Evolutionary conservation across 2,113 vertebrate genomes (phyloP).

Genomic region (Strix aluco): DNA sequence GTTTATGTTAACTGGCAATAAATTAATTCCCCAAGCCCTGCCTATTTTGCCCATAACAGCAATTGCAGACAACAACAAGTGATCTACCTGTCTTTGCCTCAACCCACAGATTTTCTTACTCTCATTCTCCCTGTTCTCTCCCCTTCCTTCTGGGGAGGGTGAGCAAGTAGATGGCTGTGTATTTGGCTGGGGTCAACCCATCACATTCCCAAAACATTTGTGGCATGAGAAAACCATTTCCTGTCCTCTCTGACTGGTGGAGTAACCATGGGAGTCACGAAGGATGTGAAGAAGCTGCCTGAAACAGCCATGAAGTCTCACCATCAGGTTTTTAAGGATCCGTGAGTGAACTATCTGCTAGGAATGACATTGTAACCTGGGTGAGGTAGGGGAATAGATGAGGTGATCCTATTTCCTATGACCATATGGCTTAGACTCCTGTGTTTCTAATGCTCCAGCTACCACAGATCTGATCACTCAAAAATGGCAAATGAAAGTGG

Average conservation of each 20-base stretch:
- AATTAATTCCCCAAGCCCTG: background rate
- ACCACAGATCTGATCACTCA: background rate
- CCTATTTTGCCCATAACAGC: background rate
- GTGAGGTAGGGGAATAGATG: background rate
- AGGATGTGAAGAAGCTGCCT: background rate
- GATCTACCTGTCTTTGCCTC: background rate
- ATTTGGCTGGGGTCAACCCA: background rate
- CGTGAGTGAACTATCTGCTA: fast-evolving
- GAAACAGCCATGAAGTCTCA: background rate
- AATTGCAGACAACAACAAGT: background rate
- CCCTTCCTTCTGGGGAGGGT: background rate
- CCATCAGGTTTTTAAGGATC: background rate
- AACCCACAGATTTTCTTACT: background rate
- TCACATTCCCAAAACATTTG: background rate
- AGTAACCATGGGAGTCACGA: background rate
- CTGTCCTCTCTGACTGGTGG: background rate
- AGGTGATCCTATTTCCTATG: background rate
- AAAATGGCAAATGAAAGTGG: background rate
- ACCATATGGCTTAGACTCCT: background rate
- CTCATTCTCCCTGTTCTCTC: background rate
- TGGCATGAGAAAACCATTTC: background rate
- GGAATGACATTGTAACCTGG: background rate
- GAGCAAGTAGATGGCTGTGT: background rate
- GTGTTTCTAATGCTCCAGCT: background rate
- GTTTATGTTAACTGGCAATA: background rate